Evolutionary conservation across 2,797 vertebrate genomes (phyloP), one percentile per base, ranked within the genome.

Genomic region (Poliocrania exsul): DNA sequence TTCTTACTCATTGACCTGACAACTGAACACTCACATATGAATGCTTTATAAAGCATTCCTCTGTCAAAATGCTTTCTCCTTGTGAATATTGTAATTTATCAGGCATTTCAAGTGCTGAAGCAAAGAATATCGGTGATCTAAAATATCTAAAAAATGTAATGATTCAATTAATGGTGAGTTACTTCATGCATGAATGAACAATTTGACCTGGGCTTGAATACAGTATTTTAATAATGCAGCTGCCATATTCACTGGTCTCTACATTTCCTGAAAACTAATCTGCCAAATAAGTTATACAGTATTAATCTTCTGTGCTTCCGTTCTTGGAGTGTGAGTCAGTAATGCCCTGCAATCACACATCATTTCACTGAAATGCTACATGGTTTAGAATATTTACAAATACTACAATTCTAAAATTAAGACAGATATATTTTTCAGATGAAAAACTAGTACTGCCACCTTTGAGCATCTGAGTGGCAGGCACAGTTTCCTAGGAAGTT

Each of bases 241-340:
- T 97, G 97, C 94, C 93, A 95, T 93, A 64, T 93, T 96, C 89
- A 65, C 67, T 93, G 87, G 85, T 96, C 88, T 90, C 81, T 95
- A 78, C 81, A 51, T 92, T 97, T 97, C 97, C 95, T 96, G 94
- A 96, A 96, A 97, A 91, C 75, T 95, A 96, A 97, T 97, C 95
- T 97, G 92, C 94, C 96, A 94, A 95, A 90, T 87, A 89, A 96
- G 67, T 94, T 47, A 37, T 14, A 84, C 54, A 90, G 85, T 38
- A 94, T 93, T 94, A 93, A 96, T 67, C 87, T 89, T 56, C 83
- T 91, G 81, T 0, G 20, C 86, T 97, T 97, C 96, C 92, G 50
- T 96, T 93, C 95, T 89, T 79, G 71, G 58, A 95, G 87, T 58
- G 89, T 72, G 83, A 66, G 47, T 93, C 54, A 88, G 95, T 81